These are phyloP conservation scores for Rhaphigaster nebulosa DNA, from an alignment of 2,888 invertebrate genomes.

Conservation along the genomic window DNA sequence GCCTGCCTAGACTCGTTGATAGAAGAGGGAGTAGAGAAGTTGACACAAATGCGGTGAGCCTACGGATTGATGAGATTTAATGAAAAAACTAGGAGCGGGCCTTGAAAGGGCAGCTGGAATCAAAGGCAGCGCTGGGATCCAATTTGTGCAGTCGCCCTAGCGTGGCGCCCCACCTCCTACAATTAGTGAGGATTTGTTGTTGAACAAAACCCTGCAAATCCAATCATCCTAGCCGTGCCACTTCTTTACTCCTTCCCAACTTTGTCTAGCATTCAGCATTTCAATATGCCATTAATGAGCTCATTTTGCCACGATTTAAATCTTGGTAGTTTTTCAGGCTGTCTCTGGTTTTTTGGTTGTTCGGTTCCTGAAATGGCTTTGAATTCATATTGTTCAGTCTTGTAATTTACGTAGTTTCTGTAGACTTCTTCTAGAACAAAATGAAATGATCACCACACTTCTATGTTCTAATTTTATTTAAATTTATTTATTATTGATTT, in stretches of 20 bases:
- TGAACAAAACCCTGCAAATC: conserved; percentile 43
- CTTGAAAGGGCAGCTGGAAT: conserved; percentile 43
- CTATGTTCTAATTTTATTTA: too few relatives aligned
- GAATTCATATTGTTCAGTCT: too few relatives aligned
- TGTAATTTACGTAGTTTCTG: too few relatives aligned
- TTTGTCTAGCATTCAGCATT: neutral
- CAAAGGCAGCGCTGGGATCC: conserved; percentile 38
- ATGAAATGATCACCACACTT: too few relatives aligned
- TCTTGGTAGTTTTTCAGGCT: neutral
- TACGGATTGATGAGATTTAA: conserved; percentile 51
- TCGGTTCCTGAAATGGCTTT: too few relatives aligned
- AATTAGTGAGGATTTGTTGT: conserved; percentile 21
- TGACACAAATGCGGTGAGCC: conserved; percentile 15
- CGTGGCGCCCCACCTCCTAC: conserved; percentile 5
- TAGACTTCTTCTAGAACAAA: too few relatives aligned
- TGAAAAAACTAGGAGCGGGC: conserved; percentile 52
- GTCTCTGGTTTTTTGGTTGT: neutral
- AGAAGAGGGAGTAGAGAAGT: neutral
- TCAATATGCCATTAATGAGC: conserved; percentile 24
- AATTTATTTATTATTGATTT: too few relatives aligned
- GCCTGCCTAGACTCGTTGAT: neutral
- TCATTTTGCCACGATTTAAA: neutral
- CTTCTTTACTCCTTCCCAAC: neutral
- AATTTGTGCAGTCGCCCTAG: conserved; percentile 49
- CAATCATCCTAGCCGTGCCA: conserved; percentile 1